Conservation (phyloP, 2,113 vertebrate genomes). For the Vombatus ursinus region DNA sequence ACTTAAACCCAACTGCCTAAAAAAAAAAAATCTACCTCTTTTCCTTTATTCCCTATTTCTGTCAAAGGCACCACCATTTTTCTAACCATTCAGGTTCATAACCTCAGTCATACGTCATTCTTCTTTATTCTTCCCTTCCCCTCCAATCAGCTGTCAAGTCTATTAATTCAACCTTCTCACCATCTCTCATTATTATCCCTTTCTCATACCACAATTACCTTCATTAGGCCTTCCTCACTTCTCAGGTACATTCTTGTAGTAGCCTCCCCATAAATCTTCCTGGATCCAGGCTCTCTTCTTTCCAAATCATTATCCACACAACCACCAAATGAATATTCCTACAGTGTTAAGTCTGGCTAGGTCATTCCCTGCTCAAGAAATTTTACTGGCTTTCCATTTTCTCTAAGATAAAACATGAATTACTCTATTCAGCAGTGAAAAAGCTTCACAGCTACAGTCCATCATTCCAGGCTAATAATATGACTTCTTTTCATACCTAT, state of each 20-base stretch:
- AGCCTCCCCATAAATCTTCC: too few relatives aligned
- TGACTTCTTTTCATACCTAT: background rate
- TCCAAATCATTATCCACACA: background rate
- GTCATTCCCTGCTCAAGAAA: background rate
- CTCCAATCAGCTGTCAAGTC: background rate
- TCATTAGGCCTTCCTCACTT: background rate
- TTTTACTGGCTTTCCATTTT: background rate
- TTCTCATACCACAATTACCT: background rate
- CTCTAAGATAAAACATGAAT: background rate
- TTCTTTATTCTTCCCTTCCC: background rate
- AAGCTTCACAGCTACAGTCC: background rate
- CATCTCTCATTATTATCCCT: background rate
- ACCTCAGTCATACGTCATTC: background rate
- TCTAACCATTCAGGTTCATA: background rate
- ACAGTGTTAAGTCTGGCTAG: too few relatives aligned
- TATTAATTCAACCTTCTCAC: background rate
- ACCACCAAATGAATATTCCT: background rate
- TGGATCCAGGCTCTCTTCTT: background rate
- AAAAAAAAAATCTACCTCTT: too few relatives aligned
- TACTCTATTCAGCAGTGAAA: background rate
- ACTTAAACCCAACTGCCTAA: too few relatives aligned
- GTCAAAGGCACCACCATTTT: background rate
- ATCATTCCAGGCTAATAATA: background rate
- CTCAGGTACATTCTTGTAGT: background rate
- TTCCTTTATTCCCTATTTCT: too few relatives aligned